Percentiles rank a stretch among this genome's conserved stretches.
Conservation (phyloP, 2,888 invertebrate genomes). For the Epistrophella euchroma region DNA sequence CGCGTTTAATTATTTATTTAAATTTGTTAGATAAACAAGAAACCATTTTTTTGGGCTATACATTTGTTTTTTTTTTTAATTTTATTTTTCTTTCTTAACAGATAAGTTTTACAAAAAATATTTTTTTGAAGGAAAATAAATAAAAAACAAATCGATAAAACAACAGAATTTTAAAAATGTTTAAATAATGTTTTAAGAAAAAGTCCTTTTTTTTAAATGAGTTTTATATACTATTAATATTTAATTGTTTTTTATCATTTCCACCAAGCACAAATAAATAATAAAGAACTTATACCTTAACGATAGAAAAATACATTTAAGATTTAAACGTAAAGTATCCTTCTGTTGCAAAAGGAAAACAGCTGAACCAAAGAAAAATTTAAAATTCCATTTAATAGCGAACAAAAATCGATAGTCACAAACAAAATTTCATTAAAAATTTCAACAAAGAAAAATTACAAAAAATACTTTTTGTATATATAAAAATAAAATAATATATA, state of each 20-base stretch:
- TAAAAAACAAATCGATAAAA: constrained; percentile 66
- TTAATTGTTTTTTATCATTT: constrained; percentile 22
- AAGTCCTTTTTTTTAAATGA: constrained; percentile 13
- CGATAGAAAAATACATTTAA: constrained; percentile 47
- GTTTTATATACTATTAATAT: constrained; percentile 30
- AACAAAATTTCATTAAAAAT: constrained; percentile 50
- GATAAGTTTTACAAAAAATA: constrained; percentile 57
- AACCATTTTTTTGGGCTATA: constrained; percentile 67
- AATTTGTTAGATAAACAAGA: constrained; percentile 38
- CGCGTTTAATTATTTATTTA: constrained; percentile 67
- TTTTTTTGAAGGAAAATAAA: constrained; percentile 54
- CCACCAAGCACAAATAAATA: constrained; percentile 61
- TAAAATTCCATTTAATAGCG: constrained; percentile 33
- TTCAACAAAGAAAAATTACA: constrained; percentile 60
- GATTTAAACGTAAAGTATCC: constrained; percentile 48
- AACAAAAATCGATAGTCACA: constrained; percentile 50
- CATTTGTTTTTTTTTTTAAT: constrained; percentile 33
- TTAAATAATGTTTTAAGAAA: constrained; percentile 38
- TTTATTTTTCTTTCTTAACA: constrained; percentile 41
- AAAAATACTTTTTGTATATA: constrained; percentile 68
- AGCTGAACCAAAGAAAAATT: constrained; percentile 68
- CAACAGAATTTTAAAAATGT: constrained; percentile 66
- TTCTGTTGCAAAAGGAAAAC: constrained; percentile 45
- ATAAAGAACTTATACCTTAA: constrained; percentile 47
- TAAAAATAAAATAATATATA: constrained; percentile 31